These are phyloP conservation scores for Centruroides sculpturatus DNA, from an alignment of 1,140 invertebrate genomes.

Conservation along the genomic window DNA sequence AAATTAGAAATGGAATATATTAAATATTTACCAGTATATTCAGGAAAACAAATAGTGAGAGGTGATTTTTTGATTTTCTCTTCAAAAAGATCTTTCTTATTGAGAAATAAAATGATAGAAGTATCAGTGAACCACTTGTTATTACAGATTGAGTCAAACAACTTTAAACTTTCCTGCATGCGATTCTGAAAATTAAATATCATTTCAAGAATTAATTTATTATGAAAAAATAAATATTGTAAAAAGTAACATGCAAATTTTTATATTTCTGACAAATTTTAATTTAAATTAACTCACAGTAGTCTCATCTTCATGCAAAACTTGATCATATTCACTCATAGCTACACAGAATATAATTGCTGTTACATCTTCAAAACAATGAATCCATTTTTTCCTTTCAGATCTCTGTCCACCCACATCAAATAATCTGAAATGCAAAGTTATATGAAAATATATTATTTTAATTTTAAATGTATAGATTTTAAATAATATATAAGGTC, in stretches of 20 bases:
- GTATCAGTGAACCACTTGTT: constrained; percentile 97
- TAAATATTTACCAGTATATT: constrained; percentile 58
- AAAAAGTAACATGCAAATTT: too few relatives aligned
- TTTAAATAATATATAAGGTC: too few relatives aligned
- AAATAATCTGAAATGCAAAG: constrained; percentile 29
- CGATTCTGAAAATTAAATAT: constrained; percentile 35
- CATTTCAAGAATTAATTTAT: too few relatives aligned
- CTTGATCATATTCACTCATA: constrained; percentile 54
- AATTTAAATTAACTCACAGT: constrained; percentile 28
- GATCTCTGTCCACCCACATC: constrained; percentile 49
- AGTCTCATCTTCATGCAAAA: constrained; percentile 38
- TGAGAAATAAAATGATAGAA: constrained; percentile 92
- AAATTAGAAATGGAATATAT: not conserved
- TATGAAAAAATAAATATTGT: too few relatives aligned
- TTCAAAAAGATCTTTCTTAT: constrained; percentile 94
- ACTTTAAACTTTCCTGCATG: constrained; percentile 80
- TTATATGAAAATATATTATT: not conserved
- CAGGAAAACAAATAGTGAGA: constrained; percentile 84
- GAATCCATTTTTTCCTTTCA: constrained; percentile 94
- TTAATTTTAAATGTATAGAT: too few relatives aligned
- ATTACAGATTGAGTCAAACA: constrained; percentile 94
- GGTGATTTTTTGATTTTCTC: constrained; percentile 81
- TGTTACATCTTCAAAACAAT: constrained; percentile 90
- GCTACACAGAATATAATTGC: constrained; percentile 95
- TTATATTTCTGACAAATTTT: too few relatives aligned